Percentiles rank a stretch among this genome's conserved stretches.
phyloP scores from a whole-genome alignment of 2,888 invertebrate genomes.

The Schrankia costaestrigalis region DNA sequence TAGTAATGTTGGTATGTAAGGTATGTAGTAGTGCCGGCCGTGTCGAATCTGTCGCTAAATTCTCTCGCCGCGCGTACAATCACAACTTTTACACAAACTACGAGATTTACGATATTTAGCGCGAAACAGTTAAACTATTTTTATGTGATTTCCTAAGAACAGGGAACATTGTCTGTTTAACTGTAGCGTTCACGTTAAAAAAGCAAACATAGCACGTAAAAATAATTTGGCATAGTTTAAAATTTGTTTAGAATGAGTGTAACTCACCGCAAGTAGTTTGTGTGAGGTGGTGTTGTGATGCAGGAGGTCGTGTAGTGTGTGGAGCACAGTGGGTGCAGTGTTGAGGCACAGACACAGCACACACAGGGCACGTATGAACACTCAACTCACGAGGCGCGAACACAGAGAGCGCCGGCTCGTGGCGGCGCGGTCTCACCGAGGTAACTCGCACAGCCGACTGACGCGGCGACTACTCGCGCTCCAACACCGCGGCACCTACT shows the following conservation, averaged over 20 bases:
- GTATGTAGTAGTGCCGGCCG: too few species aligned
- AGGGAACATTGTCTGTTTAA: slow-evolving; percentile 9
- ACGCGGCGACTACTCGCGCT: too few species aligned
- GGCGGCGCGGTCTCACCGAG: too few species aligned
- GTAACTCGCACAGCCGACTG: too few species aligned
- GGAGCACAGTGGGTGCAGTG: too few species aligned
- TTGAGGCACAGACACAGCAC: too few species aligned
- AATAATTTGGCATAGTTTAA: slow-evolving; percentile 3
- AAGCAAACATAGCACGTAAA: slow-evolving; percentile 2
- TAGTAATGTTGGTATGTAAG: too few species aligned
- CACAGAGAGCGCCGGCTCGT: too few species aligned
- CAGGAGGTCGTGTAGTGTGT: too few species aligned
- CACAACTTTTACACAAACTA: slow-evolving; percentile 17
- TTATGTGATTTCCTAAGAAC: slow-evolving; percentile 21
- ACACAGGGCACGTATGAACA: too few species aligned
- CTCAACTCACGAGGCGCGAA: neutral
- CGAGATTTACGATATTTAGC: slow-evolving; percentile 24
- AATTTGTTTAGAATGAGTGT: neutral
- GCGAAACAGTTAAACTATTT: slow-evolving; percentile 16
- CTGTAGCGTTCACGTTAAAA: slow-evolving; percentile 3
- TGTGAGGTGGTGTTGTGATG: neutral
- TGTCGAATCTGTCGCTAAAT: too few species aligned
- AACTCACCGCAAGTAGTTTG: slow-evolving; percentile 1
- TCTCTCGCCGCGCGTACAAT: slow-evolving; percentile 11
- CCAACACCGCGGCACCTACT: too few species aligned